Conservation (phyloP, 2,113 vertebrate genomes). For the Rhipidura dahli region DNA sequence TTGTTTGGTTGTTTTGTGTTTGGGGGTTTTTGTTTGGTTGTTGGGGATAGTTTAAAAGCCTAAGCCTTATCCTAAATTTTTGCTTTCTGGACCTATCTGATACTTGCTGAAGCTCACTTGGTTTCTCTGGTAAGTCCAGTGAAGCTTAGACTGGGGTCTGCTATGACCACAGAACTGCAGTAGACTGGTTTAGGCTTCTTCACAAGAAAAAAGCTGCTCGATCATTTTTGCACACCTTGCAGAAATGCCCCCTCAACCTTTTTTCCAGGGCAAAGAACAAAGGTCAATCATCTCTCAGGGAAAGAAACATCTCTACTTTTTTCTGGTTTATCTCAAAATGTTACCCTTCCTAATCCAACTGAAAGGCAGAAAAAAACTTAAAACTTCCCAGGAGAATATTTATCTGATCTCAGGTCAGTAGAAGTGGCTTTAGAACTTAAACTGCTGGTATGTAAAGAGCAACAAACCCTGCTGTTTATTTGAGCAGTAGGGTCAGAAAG, state of each 20-base stretch:
- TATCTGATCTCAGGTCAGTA: slow-evolving; percentile 47
- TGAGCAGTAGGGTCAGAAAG: slow-evolving; percentile 31
- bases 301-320: not conserved
- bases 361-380: slow-evolving; percentile 45
- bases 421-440: slow-evolving; percentile 40
- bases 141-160: not conserved
- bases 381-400: slow-evolving; percentile 34
- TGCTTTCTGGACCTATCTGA: not conserved
- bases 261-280: not conserved
- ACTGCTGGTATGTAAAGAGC: slow-evolving; percentile 46
- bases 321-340: not conserved
- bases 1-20: not conserved
- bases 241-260: not conserved
- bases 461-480: slow-evolving; percentile 44
- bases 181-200: not conserved
- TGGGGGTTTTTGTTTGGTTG: not conserved
- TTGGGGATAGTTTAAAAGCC: not conserved
- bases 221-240: not conserved
- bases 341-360: not conserved
- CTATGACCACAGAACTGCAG: not conserved
- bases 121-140: not conserved
- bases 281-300: not conserved
- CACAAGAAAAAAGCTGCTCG: not conserved
- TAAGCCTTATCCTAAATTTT: not conserved
- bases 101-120: not conserved